Percentiles rank a stretch among this genome's conserved stretches.
Evolutionary conservation across 1,140 invertebrate species (phyloP).

Genomic region (Aphelinus certus): DNA sequence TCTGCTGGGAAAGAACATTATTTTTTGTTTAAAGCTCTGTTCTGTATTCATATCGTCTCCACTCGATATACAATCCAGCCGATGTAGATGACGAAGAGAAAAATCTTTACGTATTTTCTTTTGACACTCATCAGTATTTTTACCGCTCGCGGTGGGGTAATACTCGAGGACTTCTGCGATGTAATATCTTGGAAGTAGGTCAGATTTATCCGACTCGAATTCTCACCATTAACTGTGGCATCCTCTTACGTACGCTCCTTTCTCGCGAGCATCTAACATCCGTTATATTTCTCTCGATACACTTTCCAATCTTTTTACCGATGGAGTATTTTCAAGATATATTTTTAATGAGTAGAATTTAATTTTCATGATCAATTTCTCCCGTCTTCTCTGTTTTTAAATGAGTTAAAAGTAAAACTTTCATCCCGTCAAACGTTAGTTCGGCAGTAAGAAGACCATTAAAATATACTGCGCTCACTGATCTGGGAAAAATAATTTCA

Average conservation of each 20-base stretch:
- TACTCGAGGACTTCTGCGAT: conserved; percentile 23
- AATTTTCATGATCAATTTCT: too few relatives aligned
- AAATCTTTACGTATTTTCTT: not conserved
- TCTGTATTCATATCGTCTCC: too few relatives aligned
- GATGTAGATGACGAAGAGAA: not conserved
- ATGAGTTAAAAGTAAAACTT: too few relatives aligned
- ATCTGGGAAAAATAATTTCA: too few relatives aligned
- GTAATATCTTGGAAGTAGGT: conserved; percentile 35
- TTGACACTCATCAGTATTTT: conserved; percentile 28
- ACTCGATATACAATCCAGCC: too few relatives aligned
- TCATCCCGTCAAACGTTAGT: too few relatives aligned
- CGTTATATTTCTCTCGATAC: not conserved
- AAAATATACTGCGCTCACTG: too few relatives aligned
- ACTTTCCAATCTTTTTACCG: not conserved
- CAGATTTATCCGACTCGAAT: conserved; percentile 34
- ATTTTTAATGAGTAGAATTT: too few relatives aligned
- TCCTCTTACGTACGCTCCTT: not conserved
- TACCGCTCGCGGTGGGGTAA: conserved; percentile 1
- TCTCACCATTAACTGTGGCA: conserved; percentile 1
- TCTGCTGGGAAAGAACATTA: not conserved
- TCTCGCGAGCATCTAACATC: not conserved
- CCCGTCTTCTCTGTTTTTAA: too few relatives aligned
- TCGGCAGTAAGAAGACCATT: too few relatives aligned
- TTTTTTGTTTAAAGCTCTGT: conserved; percentile 5
- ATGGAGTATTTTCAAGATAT: too few relatives aligned